These are phyloP conservation scores for Lanius collurio DNA, from an alignment of 2,113 vertebrate genomes.

Conservation along the genomic window DNA sequence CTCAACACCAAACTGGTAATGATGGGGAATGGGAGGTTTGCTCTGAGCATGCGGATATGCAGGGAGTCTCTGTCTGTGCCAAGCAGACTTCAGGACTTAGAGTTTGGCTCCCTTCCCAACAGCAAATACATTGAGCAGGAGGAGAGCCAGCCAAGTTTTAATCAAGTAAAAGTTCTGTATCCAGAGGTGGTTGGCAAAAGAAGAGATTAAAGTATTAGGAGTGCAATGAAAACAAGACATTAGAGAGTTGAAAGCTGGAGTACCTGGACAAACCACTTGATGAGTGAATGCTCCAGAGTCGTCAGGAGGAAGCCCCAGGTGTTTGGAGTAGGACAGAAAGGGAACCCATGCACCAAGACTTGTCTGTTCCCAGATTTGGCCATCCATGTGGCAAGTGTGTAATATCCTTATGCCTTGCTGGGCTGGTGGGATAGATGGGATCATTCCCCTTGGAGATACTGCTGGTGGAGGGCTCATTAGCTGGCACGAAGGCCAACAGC, in stretches of 20 bases:
- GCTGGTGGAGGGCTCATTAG: slow-evolving; percentile 18
- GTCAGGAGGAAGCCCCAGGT: not conserved
- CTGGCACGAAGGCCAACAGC: slow-evolving; percentile 56
- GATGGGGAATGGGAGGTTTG: not conserved
- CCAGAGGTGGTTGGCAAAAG: slow-evolving; percentile 61
- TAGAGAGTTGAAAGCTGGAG: slow-evolving; percentile 61
- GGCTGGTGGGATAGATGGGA: not conserved
- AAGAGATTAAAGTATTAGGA: slow-evolving; percentile 62
- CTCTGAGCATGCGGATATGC: slow-evolving; percentile 1
- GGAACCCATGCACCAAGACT: not conserved
- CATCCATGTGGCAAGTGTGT: not conserved
- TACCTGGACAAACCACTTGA: slow-evolving; percentile 53
- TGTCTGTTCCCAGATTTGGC: not conserved
- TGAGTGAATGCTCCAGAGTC: slow-evolving; percentile 26
- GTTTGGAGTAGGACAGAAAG: not conserved
- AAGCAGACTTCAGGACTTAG: slow-evolving; percentile 54
- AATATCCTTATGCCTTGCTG: not conserved
- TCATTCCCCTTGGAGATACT: slow-evolving; percentile 22
- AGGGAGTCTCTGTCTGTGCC: slow-evolving; percentile 35
- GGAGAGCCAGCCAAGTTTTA: slow-evolving; percentile 56
- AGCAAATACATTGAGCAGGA: slow-evolving; percentile 40
- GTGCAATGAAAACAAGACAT: slow-evolving; percentile 61
- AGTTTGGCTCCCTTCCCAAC: slow-evolving; percentile 47
- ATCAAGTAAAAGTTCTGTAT: slow-evolving; percentile 62
- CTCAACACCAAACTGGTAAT: not conserved